Evolutionary conservation across 2,113 vertebrate genomes (phyloP), one percentile per base, ranked within the genome.

Genomic region (Rhadina sibilatrix): DNA sequence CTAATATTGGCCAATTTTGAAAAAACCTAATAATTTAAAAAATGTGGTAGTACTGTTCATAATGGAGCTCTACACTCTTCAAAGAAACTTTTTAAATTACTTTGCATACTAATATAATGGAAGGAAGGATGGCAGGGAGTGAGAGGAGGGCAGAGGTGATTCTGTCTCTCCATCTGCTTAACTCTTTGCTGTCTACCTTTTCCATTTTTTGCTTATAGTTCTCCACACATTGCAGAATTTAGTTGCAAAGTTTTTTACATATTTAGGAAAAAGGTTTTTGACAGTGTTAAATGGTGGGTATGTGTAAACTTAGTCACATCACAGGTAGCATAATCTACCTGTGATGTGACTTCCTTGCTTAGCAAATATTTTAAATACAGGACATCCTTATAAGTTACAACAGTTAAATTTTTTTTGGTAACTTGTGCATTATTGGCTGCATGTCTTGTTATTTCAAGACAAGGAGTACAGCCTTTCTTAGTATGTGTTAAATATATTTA

Each of bases 381-480:
- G 5, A 38, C 4, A 6, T 71, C 22, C 9, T 40, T 50, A 5
- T 19, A 72, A 37, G 14, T 47, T 35, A 27, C 7, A 64, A 35
- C 6, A 37, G 30, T 65, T 83, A 15, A 27, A 61, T 57, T 75
- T 66, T 61, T 40, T 38, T 6, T 61, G 6, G 5, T 28, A 33
- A 33, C 19, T 27, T 71, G 14, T 35, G 74, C 13, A 11, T 63
- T 42, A 31, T 59, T 22, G 18, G 6, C 30, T 64, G 10, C 5
- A 31, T 59, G 11, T 23, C 74, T 74, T 76, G 7, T 15, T 74
- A 9, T 59, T 64, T 84, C 60, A 74, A 74, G 23, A 69, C 17
- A 64, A 50, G 2, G 4, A 68, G 3, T 22, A n/a, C 5, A 42
- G 0, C 1, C 5, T 72, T 68, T n/a, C 10, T 38, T 61, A 53